Base-by-base conservation (phyloP, 2,113 vertebrate species). In the Callionymus lyra region DNA sequence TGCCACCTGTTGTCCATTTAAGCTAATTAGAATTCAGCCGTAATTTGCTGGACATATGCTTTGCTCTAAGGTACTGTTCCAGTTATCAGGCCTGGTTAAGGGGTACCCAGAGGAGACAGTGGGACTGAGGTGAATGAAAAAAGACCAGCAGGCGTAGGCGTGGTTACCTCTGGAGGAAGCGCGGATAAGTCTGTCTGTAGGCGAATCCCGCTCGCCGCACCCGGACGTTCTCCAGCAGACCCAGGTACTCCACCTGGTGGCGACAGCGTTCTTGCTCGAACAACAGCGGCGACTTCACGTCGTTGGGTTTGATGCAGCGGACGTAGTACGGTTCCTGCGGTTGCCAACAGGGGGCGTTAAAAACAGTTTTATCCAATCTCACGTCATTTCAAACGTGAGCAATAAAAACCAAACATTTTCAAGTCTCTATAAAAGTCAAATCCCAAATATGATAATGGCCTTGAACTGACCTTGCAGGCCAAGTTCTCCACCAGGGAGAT, bases 251-350 rank as follows among this genome's bases (percentile, higher is more conserved):
- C 6, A 99, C 95, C 77, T 99, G 95, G 44, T 98, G 94, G 51
- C 87, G 79, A 70, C 93, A 98, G 2, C 93, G 92, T 33, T 94
- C 90, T 1, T 86, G 84, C 10, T 99, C 95, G 8, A 98, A 96
- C 10, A 98, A 66, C 46, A 96, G 87, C 0, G 95, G 90, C 0
- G 92, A 98, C 56, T 99, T 99, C 62, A 91, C 90, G 1, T 99
- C 93, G 0, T 99, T 99, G 62, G 95, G 95, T 58, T 99, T 99
- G 72, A 99, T 92, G 83, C 95, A 99, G 62, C 95, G 94, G 1
- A 99, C 93, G 0, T 99, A 99, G 55, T 98, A 99, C 0, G 95
- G 95, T 39, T 99, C 95, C 95, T 99, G 18, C 3, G 36, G 45
- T n/a, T n/a, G n/a, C n/a, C n/a, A n/a, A n/a, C n/a, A 17, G 12